Conservation (phyloP, 1,140 invertebrate species). For the Danaus melanippus region DNA sequence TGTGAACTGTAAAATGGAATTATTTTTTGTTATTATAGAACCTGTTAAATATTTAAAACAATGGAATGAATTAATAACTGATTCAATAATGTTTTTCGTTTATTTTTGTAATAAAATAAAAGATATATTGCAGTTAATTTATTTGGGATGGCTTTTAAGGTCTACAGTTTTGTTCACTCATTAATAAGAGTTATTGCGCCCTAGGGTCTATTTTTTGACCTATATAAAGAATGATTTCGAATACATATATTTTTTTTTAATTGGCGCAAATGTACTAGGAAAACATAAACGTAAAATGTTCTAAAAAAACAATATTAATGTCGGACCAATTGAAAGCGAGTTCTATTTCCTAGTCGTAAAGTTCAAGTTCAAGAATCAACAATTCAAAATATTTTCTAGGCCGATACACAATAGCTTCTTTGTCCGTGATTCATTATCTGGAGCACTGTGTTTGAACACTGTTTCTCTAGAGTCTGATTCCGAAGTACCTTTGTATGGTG, state of each 20-base stretch:
- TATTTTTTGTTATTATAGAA: no score
- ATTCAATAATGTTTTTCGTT: no score
- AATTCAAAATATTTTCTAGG: slow-evolving; percentile 18
- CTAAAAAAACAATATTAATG: slow-evolving; percentile 1
- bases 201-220: no score
- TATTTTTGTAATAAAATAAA: no score
- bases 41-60: no score
- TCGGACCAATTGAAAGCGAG: slow-evolving; percentile 17
- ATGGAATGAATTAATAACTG: no score
- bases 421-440: slow-evolving; percentile 15
- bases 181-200: no score
- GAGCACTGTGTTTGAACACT: slow-evolving; percentile 18
- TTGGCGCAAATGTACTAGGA: slow-evolving; percentile 41
- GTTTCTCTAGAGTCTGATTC: slow-evolving; percentile 15
- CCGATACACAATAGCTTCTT: slow-evolving; percentile 15
- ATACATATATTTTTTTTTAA: slow-evolving; percentile 3
- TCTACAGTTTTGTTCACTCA: no score
- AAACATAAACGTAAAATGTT: slow-evolving; percentile 20
- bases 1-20: no score
- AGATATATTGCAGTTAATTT: no score
- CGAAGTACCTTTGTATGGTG: slow-evolving; percentile 36
- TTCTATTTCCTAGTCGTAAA: slow-evolving; percentile 20
- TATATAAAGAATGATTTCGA: no score
- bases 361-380: slow-evolving; percentile 27
- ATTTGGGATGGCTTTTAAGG: no score